Base-by-base conservation (phyloP, 2,797 vertebrate species). In the Cetoscarus ocellatus region DNA sequence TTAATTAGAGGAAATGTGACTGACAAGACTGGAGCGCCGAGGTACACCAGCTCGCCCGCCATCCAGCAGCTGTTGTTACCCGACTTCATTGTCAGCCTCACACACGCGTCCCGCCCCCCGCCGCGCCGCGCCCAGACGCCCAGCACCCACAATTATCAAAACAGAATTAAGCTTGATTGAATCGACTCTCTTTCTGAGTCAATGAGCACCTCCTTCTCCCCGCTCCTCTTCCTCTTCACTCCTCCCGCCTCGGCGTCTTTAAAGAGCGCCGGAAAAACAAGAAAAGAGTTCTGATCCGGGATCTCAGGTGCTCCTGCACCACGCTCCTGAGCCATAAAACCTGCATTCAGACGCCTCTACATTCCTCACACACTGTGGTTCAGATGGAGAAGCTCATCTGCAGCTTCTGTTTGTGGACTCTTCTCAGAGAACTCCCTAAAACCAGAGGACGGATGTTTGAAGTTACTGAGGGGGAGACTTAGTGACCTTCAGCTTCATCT, bases 1-100 rank as follows among this genome's bases (percentile, higher is more conserved):
- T 96, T 98, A 99, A 99, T 98, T 99, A 99, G 96, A 95, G 96
- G 93, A 98, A 97, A 97, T 95, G 96, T 97, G 97, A 98, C 95
- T 99, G 97, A 98, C 97, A 98, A 98, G 96, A 96, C 95, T 94
- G 91, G 96, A 96, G 96, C 96, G 94, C 95, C 93, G 93, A 91
- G 82, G 94, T 95, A 96, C 97, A 96, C 92, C 92, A 94, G 96
- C 95, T 95, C 73, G 92, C 92, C 85, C 95, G 95, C 94, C 96
- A 94, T 96, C 85, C 91, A 96, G 96, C 97, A 98, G 97, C 96
- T 98, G 97, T 96, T 95, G 95, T 93, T 92, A 86, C 82, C 95
- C 87, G 89, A 94, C 95, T 96, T 96, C 95, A 95, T 97, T 97
- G 96, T 97, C 97, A 97, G 95, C 93, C 95, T 95, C 79, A 86